Percentiles rank a stretch among this genome's conserved stretches.
phyloP scores from a whole-genome alignment of 2,888 invertebrate genomes.

The Microplitis manilae region DNA sequence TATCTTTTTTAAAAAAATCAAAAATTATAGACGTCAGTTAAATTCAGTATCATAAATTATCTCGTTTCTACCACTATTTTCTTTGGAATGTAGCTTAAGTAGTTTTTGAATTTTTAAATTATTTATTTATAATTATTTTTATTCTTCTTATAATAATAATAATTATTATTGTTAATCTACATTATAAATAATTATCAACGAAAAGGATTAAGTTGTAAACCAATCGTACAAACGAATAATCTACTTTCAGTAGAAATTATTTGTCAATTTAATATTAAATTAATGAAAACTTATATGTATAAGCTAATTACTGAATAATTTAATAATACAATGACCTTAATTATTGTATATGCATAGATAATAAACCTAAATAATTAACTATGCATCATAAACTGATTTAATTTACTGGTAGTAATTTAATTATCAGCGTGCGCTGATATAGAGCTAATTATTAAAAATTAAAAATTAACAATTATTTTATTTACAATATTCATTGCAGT shows the following conservation, averaged over 20 bases:
- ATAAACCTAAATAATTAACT: not conserved
- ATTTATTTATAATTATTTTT: not conserved
- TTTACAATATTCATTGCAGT: not conserved
- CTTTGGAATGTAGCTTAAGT: constrained; percentile 41
- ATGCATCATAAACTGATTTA: not conserved
- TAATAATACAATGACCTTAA: not conserved
- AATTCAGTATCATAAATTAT: not conserved
- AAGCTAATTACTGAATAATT: not conserved
- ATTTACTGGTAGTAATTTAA: not conserved
- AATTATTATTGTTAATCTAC: constrained; percentile 27
- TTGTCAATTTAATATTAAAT: not conserved
- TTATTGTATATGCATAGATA: not conserved
- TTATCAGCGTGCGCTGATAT: not conserved
- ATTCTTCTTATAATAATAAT: constrained; percentile 36
- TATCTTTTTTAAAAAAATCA: no score
- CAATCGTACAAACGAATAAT: no score
- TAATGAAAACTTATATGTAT: not conserved
- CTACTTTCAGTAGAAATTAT: not conserved
- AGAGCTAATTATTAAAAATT: not conserved
- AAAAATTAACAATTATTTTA: not conserved
- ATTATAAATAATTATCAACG: constrained; percentile 17
- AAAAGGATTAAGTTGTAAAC: constrained; percentile 23
- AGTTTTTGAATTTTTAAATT: constrained; percentile 18
- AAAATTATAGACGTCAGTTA: no score
- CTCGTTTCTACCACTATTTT: constrained; percentile 18